Evolutionary conservation across 2,113 vertebrate genomes (phyloP).

Genomic region (Serilophus lunatus): DNA sequence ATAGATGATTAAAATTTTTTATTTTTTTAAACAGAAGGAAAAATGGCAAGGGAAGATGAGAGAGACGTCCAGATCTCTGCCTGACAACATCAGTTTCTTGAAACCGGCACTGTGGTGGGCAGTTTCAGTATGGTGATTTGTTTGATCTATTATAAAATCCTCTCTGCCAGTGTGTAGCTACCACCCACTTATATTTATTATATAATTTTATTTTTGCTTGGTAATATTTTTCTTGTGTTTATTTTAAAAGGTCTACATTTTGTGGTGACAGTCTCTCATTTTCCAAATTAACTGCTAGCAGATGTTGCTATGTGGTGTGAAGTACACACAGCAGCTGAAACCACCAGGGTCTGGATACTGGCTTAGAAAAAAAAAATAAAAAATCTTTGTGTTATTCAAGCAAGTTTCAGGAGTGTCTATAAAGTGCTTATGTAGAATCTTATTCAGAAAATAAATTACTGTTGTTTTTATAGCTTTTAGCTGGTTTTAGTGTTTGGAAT

Average conservation of each 20-base stretch:
- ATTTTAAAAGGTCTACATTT: slow-evolving; percentile 72
- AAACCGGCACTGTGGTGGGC: not conserved
- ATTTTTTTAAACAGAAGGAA: not conserved
- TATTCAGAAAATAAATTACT: slow-evolving; percentile 49
- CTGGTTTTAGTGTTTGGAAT: slow-evolving; percentile 24
- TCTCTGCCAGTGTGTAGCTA: not conserved
- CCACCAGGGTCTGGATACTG: slow-evolving; percentile 33
- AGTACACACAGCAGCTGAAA: slow-evolving; percentile 53
- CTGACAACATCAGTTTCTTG: not conserved
- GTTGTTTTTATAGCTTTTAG: slow-evolving; percentile 19
- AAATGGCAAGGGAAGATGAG: not conserved
- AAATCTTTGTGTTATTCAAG: slow-evolving; percentile 40
- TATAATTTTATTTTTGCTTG: slow-evolving; percentile 60
- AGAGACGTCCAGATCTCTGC: not conserved
- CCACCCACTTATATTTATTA: slow-evolving; percentile 48
- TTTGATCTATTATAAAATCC: slow-evolving; percentile 13
- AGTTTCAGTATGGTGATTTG: not conserved
- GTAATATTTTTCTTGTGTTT: slow-evolving; percentile 70
- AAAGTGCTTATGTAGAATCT: slow-evolving; percentile 31
- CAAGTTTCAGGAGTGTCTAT: slow-evolving; percentile 28
- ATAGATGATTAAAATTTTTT: not conserved
- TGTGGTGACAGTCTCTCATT: slow-evolving; percentile 74
- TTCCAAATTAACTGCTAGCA: slow-evolving; percentile 77
- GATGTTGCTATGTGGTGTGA: slow-evolving; percentile 67
- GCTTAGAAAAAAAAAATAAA: slow-evolving; percentile 7